Evolutionary conservation across 2,888 invertebrate species (phyloP), one percentile per base, ranked within the genome.

Genomic region (Melanchra persicariae): DNA sequence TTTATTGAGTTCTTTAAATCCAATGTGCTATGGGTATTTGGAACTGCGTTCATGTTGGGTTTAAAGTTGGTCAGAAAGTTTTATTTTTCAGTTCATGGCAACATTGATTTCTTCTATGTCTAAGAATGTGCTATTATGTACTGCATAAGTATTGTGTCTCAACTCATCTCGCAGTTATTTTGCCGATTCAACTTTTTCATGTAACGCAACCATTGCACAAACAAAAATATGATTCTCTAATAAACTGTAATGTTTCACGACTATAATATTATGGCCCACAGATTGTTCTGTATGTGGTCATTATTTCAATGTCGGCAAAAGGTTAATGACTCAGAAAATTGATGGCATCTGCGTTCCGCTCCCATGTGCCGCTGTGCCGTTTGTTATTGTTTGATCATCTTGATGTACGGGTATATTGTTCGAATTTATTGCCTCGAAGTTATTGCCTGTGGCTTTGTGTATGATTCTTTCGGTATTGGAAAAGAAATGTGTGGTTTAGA

Each of bases 321-420:
- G 88, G 88, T 89, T 88, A 89, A 88, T 87, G 89, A 88, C 88
- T 85, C 82, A 77, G 78, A 87, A 85, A 87, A 87, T 86, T 76
- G 73, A 79, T 70, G 81, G 77, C 86, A 87, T 88, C 85, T 90
- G 85, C 78, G 87, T 87, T 85, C 85, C 84, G 76, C 86, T 86
- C 80, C 82, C 86, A 85, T 86, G 84, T 86, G 69, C 79, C 57
- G 63, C 54, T 47, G 61, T 71, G 76, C 68, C 75, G 81, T 79
- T 81, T 79, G 80, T 86, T 87, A 86, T 87, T 81, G 77, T 83
- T 71, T 84, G 72, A 65, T 78, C 55, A 81, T 82, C 75, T 71
- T 77, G 70, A 75, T 80, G 58, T 77, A 62, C 62, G 34, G 22
- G 51, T 68, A 61, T 60, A 63, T 34, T 77, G 52, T 73, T 66